Percentiles rank a stretch among this genome's conserved stretches.
These are phyloP conservation scores for Antedon mediterranea DNA, from an alignment of 53 echinoderm and acorn worm species.

Conservation along the genomic window DNA sequence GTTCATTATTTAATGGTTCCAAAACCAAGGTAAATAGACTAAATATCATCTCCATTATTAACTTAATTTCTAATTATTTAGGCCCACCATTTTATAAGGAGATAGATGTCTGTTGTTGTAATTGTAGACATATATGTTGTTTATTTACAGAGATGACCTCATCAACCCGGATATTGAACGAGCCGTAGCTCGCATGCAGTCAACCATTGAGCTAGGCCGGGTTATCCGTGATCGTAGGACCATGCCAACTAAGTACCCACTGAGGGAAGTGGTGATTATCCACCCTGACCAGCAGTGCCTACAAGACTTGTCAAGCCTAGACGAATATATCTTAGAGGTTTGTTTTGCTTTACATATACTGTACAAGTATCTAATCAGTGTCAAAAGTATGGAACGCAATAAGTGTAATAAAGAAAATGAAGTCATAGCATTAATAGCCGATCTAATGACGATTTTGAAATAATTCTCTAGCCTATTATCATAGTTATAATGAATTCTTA, in stretches of 20 bases:
- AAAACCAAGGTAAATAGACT: slow-evolving; percentile 76
- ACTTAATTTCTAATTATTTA: no score
- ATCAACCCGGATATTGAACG: slow-evolving; percentile 64
- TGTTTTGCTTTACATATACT: background rate
- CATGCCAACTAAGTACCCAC: slow-evolving; percentile 91
- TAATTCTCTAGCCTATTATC: no score
- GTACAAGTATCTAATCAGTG: no score
- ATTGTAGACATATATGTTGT: background rate
- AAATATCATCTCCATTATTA: no score
- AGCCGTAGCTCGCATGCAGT: slow-evolving; percentile 82
- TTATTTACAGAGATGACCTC: slow-evolving; percentile 56
- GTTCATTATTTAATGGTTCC: slow-evolving; percentile 94
- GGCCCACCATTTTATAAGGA: no score
- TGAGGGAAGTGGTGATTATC: slow-evolving; percentile 84
- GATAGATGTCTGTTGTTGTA: no score
- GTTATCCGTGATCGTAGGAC: slow-evolving; percentile 88
- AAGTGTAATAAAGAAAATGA: no score
- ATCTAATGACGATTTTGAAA: no score
- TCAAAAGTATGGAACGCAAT: no score
- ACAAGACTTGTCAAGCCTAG: slow-evolving; percentile 62
- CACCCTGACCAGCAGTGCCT: slow-evolving; percentile 59
- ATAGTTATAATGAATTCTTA: no score
- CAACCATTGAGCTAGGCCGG: slow-evolving; percentile 79
- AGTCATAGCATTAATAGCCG: no score
- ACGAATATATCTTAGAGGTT: slow-evolving; percentile 89